Conservation (phyloP, 2,113 vertebrate genomes). For the Ptychochromis oligacanthus region DNA sequence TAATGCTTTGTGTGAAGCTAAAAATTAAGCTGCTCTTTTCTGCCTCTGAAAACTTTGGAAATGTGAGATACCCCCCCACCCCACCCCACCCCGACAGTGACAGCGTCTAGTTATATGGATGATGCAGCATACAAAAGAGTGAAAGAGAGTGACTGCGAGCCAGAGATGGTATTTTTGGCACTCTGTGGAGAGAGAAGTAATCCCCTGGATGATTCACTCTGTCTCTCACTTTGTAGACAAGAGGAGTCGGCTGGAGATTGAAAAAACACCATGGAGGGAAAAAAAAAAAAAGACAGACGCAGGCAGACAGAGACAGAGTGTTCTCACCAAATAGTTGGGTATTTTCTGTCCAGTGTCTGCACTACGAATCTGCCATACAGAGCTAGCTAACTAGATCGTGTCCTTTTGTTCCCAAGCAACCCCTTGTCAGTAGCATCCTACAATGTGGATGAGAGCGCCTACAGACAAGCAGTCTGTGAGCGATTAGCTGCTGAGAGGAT, state of each 20-base stretch:
- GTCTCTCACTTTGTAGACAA: slow-evolving; percentile 54
- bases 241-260: slow-evolving; percentile 31
- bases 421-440: slow-evolving; percentile 14
- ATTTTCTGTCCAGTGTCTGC: slow-evolving; percentile 17
- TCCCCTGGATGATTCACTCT: slow-evolving; percentile 54
- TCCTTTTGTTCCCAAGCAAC: slow-evolving; percentile 27
- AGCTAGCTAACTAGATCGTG: slow-evolving; percentile 17
- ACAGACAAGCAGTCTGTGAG: slow-evolving; percentile 37
- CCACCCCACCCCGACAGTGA: neutral
- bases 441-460: slow-evolving; percentile 32
- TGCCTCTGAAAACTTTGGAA: slow-evolving; percentile 21
- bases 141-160: slow-evolving; percentile 34
- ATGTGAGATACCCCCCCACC: neutral
- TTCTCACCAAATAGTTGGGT: slow-evolving; percentile 29
- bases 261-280: neutral
- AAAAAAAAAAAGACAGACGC: neutral
- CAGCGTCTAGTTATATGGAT: slow-evolving; percentile 18
- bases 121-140: slow-evolving; percentile 42
- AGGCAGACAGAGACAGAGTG: slow-evolving; percentile 14
- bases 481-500: slow-evolving; percentile 60
- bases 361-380: neutral
- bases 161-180: slow-evolving; percentile 46
- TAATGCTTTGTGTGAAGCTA: neutral
- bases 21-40: slow-evolving; percentile 13
- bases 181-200: slow-evolving; percentile 48